Evolutionary conservation across 2,113 vertebrate species (phyloP).

Genomic region (Ammodytes dubius): DNA sequence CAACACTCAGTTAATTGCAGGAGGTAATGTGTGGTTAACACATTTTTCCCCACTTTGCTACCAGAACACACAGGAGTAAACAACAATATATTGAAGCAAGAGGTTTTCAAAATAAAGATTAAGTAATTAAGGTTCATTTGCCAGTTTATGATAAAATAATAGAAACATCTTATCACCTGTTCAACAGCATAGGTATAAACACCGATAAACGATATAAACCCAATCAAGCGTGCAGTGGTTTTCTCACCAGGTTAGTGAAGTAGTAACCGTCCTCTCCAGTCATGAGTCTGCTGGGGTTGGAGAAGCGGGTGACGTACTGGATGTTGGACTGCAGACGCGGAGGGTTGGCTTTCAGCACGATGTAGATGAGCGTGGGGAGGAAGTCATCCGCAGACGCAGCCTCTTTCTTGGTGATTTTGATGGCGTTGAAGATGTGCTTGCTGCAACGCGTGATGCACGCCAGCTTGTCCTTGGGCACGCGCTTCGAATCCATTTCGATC

Average conservation of each 20-base stretch:
- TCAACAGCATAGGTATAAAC: neutral
- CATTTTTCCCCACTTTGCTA: neutral
- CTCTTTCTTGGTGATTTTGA: conserved; percentile 93
- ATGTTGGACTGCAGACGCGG: conserved; percentile 98
- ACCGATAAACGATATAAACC: neutral
- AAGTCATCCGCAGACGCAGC: conserved; percentile 98
- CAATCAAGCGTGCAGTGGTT: neutral
- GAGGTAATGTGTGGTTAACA: conserved; percentile 1
- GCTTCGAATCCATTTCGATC: conserved; percentile 96
- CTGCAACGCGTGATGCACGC: conserved; percentile 94
- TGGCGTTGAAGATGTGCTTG: conserved; percentile 96
- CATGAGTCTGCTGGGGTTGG: conserved; percentile 95
- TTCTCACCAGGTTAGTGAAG: conserved; percentile 95
- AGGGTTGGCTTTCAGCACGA: conserved; percentile 95
- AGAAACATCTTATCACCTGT: neutral
- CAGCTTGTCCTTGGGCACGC: conserved; percentile 94
- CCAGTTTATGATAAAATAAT: neutral
- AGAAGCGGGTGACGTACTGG: conserved; percentile 97
- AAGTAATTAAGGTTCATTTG: neutral
- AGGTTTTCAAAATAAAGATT: neutral
- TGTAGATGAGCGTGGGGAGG: conserved; percentile 95
- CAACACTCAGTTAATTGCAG: neutral
- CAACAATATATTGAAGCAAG: neutral
- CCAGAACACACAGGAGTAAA: neutral
- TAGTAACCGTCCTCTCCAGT: conserved; percentile 98